phyloP scores from a whole-genome alignment of 2,113 vertebrate species.

The Ibidorhyncha struthersii region DNA sequence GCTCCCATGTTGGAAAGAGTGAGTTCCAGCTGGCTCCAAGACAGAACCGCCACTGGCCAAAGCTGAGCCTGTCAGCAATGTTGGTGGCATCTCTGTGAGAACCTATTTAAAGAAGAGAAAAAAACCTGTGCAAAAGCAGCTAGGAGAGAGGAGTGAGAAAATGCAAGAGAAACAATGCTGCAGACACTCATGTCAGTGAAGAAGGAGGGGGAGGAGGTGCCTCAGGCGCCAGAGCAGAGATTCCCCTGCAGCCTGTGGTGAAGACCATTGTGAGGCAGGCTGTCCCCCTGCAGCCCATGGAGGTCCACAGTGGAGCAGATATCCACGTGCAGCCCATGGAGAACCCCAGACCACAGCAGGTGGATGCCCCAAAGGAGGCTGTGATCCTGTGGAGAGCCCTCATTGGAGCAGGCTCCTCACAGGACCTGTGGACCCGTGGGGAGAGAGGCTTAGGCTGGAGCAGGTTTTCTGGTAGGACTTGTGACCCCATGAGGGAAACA shows the following conservation, averaged over 20 bases:
- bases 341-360: fast-evolving
- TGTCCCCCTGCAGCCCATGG: background rate
- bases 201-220: background rate
- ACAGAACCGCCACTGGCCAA: fast-evolving
- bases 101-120: background rate
- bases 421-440: background rate
- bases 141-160: background rate
- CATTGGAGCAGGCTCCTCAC: background rate
- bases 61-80: background rate
- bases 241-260: background rate
- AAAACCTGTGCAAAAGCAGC: background rate
- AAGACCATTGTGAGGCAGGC: background rate
- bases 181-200: background rate
- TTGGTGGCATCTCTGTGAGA: background rate
- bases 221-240: background rate
- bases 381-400: background rate
- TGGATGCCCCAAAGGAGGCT: background rate
- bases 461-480: background rate
- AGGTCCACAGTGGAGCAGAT: background rate
- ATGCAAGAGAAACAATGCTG: background rate
- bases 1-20: background rate
- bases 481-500: fast-evolving
- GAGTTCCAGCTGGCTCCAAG: background rate
- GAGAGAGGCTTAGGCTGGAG: fast-evolving
- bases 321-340: background rate